Percentiles rank a stretch among this genome's conserved stretches.
Evolutionary conservation across 2,113 vertebrate genomes (phyloP).

Genomic region (Narcine bancroftii): DNA sequence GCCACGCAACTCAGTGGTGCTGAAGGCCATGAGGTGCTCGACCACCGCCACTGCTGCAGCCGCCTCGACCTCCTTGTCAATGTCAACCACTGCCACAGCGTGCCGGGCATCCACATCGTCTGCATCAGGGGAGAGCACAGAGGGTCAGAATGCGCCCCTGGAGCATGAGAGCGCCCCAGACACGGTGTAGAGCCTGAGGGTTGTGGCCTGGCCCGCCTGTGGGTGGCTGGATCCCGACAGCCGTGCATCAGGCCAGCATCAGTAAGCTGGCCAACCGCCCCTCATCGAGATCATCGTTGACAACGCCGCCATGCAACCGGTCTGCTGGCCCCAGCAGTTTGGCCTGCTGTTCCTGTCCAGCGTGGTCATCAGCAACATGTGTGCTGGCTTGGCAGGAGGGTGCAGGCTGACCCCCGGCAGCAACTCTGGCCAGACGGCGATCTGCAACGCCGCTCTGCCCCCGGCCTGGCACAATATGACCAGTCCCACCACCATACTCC

Average conservation of each 20-base stretch:
- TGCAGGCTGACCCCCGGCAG: not conserved
- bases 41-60: not conserved
- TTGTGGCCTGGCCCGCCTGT: conserved; percentile 31
- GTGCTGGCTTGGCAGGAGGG: not conserved
- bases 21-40: not conserved
- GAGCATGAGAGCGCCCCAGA: conserved; percentile 36
- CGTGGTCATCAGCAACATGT: conserved; percentile 1
- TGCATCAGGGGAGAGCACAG: not conserved
- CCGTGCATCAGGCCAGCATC: conserved; percentile 38
- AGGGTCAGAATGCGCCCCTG: not conserved
- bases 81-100: too few species aligned
- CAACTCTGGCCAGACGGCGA: not conserved
- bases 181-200: conserved; percentile 37
- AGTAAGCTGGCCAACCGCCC: conserved; percentile 20
- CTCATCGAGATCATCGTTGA: not conserved
- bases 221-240: not conserved
- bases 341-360: not conserved
- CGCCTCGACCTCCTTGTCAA: too few species aligned
- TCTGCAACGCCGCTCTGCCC: not conserved
- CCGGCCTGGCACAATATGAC: not conserved
- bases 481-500: not conserved
- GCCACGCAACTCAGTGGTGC: not conserved
- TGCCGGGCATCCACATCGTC: not conserved
- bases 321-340: not conserved
- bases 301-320: conserved; percentile 29